Conservation (phyloP, 2,113 vertebrate genomes). For the rat (Rattus norvegicus) region DNA sequence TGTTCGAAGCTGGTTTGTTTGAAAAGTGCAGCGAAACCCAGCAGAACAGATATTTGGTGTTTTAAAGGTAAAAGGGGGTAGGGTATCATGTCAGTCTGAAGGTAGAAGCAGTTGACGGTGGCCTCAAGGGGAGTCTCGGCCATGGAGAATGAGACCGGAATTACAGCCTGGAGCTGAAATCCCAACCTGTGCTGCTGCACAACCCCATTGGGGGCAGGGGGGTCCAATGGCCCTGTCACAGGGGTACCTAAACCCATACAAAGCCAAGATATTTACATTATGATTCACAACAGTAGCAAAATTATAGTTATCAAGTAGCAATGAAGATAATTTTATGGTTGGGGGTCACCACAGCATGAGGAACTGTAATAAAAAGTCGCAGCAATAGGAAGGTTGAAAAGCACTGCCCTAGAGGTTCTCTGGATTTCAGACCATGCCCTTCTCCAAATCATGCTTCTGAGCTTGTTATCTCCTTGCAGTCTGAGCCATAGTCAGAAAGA, state of each 20-base stretch:
- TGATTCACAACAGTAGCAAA: background rate
- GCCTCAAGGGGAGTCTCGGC: background rate
- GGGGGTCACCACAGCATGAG: background rate
- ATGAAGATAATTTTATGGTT: background rate
- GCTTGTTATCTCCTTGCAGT: too few relatives aligned
- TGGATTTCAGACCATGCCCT: background rate
- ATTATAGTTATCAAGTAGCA: background rate
- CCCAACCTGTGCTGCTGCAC: background rate
- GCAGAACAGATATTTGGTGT: background rate
- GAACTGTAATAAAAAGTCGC: background rate
- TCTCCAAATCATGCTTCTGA: background rate
- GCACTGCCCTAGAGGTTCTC: background rate
- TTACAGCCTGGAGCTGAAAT: background rate
- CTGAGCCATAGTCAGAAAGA: background rate
- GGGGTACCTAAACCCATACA: background rate
- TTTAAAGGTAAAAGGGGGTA: background rate
- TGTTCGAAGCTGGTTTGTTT: background rate
- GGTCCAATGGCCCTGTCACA: background rate
- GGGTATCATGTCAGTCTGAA: background rate
- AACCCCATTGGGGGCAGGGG: background rate
- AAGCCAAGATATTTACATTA: background rate
- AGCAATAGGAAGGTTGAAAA: background rate
- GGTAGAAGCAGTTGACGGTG: background rate
- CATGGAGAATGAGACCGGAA: background rate
- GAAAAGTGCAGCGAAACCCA: background rate